A percentile compares a stretch with the other conserved stretches of the same genome.
These are phyloP conservation scores for Brachyopa scutellaris DNA, from an alignment of 2,888 invertebrate species.

Conservation along the genomic window DNA sequence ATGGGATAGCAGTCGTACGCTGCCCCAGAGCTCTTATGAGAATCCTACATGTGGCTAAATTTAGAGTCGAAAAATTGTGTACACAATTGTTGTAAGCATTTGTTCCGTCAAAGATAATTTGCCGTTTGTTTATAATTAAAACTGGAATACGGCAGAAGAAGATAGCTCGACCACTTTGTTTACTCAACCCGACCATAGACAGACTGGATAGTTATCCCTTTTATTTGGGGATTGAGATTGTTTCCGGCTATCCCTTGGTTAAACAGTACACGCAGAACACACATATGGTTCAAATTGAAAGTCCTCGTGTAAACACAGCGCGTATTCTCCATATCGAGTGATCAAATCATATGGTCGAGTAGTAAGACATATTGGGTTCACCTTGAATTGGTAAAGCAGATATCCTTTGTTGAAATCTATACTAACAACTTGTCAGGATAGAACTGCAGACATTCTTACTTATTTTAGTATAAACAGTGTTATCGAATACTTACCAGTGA, in stretches of 20 bases:
- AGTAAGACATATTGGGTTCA: conserved; percentile 12
- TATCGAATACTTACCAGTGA: conserved; percentile 6
- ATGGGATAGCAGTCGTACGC: conserved; percentile 42
- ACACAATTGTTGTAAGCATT: conserved; percentile 67
- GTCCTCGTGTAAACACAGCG: conserved; percentile 35
- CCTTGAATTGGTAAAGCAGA: conserved; percentile 26
- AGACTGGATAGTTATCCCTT: conserved; percentile 46
- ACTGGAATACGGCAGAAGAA: conserved; percentile 31
- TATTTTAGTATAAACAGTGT: conserved; percentile 33
- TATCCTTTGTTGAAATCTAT: conserved; percentile 5
- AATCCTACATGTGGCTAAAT: conserved; percentile 67
- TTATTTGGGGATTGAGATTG: conserved; percentile 49
- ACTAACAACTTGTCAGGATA: conserved; percentile 3
- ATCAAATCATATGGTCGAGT: conserved; percentile 32
- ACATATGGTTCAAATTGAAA: conserved; percentile 57
- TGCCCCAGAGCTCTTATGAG: conserved; percentile 25
- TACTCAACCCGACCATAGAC: conserved; percentile 57
- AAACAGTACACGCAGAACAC: no score
- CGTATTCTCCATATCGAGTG: conserved; percentile 34
- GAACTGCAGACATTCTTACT: conserved; percentile 13
- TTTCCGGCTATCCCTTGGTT: conserved; percentile 52
- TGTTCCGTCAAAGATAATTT: conserved; percentile 72
- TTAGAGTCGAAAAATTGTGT: conserved; percentile 64
- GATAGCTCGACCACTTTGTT: conserved; percentile 59
- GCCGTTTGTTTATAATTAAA: conserved; percentile 70